Conservation (phyloP, 1,140 invertebrate species). For the Steinernema feltiae region DNA sequence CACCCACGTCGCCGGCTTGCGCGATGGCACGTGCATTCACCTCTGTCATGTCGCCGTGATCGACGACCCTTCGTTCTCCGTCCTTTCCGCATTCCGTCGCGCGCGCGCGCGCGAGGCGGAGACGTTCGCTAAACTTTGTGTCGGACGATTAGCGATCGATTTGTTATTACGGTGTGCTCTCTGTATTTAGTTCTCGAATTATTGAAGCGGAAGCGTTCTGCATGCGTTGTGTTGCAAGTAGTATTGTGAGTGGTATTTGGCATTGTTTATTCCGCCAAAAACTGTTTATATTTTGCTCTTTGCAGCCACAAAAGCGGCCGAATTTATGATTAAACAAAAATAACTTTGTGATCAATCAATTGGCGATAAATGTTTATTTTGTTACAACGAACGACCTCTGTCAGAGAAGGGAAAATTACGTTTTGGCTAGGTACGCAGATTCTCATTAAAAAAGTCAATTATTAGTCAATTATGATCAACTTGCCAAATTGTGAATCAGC, state of each 20-base stretch:
- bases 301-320: too few relatives aligned
- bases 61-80: neutral
- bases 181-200: neutral
- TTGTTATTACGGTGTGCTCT: neutral
- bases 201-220: neutral
- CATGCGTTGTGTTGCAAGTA: neutral
- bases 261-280: too few relatives aligned
- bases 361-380: neutral
- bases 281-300: too few relatives aligned
- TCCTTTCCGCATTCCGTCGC: neutral
- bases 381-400: neutral
- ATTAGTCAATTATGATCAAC: too few relatives aligned
- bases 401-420: too few relatives aligned
- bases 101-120: too few relatives aligned
- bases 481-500: too few relatives aligned
- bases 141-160: neutral
- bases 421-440: too few relatives aligned
- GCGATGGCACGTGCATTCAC: neutral
- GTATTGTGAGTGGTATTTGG: neutral
- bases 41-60: neutral
- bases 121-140: neutral
- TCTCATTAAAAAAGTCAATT: too few relatives aligned
- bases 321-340: too few relatives aligned
- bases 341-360: neutral
- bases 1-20: neutral